These are phyloP conservation scores for Sebastes minor DNA, from an alignment of 2,797 vertebrate species.

Conservation along the genomic window DNA sequence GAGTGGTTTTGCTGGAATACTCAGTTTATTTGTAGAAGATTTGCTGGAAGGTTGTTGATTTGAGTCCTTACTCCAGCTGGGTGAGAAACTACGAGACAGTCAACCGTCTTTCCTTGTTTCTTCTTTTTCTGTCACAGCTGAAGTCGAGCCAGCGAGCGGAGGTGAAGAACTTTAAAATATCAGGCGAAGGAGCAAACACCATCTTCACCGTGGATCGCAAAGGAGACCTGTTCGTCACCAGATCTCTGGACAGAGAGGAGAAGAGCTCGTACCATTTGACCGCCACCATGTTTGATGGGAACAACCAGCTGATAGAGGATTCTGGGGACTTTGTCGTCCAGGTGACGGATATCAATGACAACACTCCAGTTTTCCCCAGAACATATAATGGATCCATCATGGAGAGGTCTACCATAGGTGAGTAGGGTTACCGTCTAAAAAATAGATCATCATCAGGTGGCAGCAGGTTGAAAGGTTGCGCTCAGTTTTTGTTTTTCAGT, in stretches of 20 bases:
- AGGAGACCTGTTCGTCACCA: constrained; percentile 75
- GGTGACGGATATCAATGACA: constrained; percentile 82
- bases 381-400: constrained; percentile 64
- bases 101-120: background rate
- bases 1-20: background rate
- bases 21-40: background rate
- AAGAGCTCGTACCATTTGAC: constrained; percentile 71
- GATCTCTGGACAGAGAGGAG: constrained; percentile 79
- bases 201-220: constrained; percentile 72
- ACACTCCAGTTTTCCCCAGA: constrained; percentile 71
- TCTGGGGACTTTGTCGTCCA: constrained; percentile 68
- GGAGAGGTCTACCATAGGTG: constrained; percentile 76
- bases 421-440: background rate
- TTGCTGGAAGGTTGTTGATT: background rate
- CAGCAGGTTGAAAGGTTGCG: background rate
- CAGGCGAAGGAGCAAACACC: constrained; percentile 77
- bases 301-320: constrained; percentile 54
- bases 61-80: background rate
- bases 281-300: constrained; percentile 66
- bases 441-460: background rate
- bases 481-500: background rate
- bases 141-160: constrained; percentile 50
- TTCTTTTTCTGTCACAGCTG: constrained; percentile 62
- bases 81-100: background rate
- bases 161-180: constrained; percentile 59